A percentile compares a stretch with the other conserved stretches of the same genome.
Evolutionary conservation across 2,888 invertebrate species (phyloP).

Genomic region (Watsonalla cultraria): DNA sequence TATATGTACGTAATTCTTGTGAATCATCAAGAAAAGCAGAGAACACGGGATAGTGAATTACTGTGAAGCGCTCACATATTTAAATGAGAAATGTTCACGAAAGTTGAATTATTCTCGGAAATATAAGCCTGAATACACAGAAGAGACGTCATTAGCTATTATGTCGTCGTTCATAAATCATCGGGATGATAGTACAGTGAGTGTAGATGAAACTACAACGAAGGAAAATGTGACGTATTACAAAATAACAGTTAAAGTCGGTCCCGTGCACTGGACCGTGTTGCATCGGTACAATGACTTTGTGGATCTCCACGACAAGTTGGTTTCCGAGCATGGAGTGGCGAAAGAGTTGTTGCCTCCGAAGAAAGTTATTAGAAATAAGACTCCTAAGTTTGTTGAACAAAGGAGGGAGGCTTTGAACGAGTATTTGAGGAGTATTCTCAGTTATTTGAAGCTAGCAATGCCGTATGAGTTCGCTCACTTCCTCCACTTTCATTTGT

Average conservation of each 20-base stretch:
- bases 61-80: neutral
- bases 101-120: neutral
- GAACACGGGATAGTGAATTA: too few relatives aligned
- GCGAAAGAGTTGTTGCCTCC: conserved; percentile 93
- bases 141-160: conserved; percentile 1
- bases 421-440: conserved; percentile 87
- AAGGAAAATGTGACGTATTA: conserved; percentile 85
- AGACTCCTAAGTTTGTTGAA: conserved; percentile 91
- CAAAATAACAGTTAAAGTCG: conserved; percentile 83
- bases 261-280: conserved; percentile 88
- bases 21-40: too few relatives aligned
- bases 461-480: conserved; percentile 90
- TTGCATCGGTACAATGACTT: conserved; percentile 94
- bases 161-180: conserved; percentile 89
- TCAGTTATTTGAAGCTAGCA: conserved; percentile 85
- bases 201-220: conserved; percentile 82
- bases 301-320: conserved; percentile 89
- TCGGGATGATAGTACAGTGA: conserved; percentile 81
- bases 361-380: conserved; percentile 95
- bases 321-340: conserved; percentile 89
- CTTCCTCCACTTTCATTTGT: conserved; percentile 93
- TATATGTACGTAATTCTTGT: too few relatives aligned
- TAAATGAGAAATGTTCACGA: neutral
- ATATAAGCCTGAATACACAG: conserved; percentile 3
- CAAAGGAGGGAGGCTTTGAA: conserved; percentile 89